Conservation (phyloP, 2,797 vertebrate genomes). For the Hydrolagus colliei region DNA sequence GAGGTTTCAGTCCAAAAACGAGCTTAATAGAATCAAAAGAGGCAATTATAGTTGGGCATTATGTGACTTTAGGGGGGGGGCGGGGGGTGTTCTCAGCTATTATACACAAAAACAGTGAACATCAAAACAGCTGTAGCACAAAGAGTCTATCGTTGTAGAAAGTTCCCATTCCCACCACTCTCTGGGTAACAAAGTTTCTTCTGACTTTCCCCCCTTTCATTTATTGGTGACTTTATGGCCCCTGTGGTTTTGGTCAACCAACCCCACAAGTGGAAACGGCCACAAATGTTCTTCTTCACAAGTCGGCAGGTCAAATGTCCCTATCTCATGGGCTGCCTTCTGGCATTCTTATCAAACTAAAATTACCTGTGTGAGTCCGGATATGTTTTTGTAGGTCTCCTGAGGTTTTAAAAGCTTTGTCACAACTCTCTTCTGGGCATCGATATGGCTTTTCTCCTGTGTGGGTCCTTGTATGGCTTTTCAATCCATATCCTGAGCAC, state of each 20-base stretch:
- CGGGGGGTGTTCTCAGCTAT: too few relatives aligned
- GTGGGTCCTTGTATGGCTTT: conserved; percentile 94
- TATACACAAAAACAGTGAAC: neutral
- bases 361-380: conserved; percentile 87
- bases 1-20: neutral
- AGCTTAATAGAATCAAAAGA: neutral
- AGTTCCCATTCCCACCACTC: too few relatives aligned
- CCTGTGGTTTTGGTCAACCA: too few relatives aligned
- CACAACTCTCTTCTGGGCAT: conserved; percentile 92
- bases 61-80: neutral
- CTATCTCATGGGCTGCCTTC: too few relatives aligned
- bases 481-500: conserved; percentile 79
- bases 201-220: too few relatives aligned
- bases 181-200: too few relatives aligned
- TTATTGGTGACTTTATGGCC: too few relatives aligned
- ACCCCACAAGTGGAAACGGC: too few relatives aligned
- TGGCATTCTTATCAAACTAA: too few relatives aligned
- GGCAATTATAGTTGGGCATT: neutral
- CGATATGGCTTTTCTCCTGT: conserved; percentile 96
- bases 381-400: conserved; percentile 97
- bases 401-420: conserved; percentile 96
- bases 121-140: neutral
- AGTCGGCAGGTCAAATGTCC: too few relatives aligned
- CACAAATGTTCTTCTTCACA: too few relatives aligned
- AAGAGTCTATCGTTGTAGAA: neutral